Conservation (phyloP, 2,113 vertebrate genomes). For the Numenius arquata region DNA sequence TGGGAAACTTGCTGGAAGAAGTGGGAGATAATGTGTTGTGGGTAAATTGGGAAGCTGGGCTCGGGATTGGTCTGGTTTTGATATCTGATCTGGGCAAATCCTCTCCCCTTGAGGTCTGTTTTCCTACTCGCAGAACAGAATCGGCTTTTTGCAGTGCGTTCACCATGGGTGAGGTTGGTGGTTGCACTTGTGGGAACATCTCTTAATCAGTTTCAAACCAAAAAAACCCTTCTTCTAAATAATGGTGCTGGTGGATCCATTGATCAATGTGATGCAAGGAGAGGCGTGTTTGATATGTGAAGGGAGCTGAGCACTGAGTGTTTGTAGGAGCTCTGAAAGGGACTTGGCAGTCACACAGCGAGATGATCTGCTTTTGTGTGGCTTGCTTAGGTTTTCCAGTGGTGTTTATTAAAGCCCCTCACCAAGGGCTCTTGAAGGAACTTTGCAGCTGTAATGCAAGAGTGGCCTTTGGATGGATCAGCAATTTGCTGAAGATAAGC, state of each 20-base stretch:
- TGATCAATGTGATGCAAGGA: neutral
- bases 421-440: neutral
- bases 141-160: neutral
- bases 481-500: neutral
- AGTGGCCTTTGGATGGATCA: neutral
- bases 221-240: neutral
- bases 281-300: neutral
- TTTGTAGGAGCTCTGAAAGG: neutral
- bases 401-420: neutral
- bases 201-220: neutral
- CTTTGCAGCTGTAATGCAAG: neutral
- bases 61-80: neutral
- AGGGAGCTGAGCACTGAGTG: neutral
- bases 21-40: neutral
- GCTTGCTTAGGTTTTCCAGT: neutral
- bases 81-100: neutral
- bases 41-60: constrained; percentile 5
- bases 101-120: neutral
- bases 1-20: neutral
- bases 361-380: neutral
- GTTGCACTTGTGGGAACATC: neutral
- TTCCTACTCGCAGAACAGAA: neutral
- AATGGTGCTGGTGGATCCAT: neutral
- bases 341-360: neutral
- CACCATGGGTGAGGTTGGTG: neutral